Evolutionary conservation across 2,113 vertebrate species (phyloP).

Genomic region (Catharus minimus): DNA sequence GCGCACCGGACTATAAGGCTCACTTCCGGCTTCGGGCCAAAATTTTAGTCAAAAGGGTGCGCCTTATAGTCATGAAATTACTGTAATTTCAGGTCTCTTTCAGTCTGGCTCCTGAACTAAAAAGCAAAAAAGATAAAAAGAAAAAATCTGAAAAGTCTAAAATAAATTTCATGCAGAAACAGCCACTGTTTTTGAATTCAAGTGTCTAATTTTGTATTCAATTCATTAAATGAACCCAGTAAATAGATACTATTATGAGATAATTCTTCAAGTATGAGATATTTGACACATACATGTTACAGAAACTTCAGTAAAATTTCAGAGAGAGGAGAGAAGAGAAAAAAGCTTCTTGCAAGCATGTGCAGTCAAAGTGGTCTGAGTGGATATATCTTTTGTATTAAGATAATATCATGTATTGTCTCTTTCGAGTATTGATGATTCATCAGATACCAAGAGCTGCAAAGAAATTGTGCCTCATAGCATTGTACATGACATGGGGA

Average conservation of each 20-base stretch:
- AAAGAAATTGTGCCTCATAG: neutral
- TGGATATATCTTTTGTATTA: neutral
- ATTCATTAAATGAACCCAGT: neutral
- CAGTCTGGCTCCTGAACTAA: neutral
- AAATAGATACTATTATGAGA: neutral
- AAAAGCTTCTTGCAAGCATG: neutral
- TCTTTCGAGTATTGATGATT: neutral
- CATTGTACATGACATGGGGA: too few relatives aligned
- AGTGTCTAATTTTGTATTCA: neutral
- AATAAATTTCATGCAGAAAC: neutral
- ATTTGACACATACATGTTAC: accelerated
- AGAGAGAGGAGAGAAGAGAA: neutral
- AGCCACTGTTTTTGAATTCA: neutral
- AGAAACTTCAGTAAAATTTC: neutral
- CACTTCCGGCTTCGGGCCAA: too few relatives aligned
- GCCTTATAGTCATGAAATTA: too few relatives aligned
- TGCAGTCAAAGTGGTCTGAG: neutral
- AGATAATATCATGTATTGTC: neutral
- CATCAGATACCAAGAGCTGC: neutral
- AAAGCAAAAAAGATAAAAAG: neutral
- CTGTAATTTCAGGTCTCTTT: neutral
- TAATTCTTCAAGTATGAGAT: neutral
- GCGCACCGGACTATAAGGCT: too few relatives aligned
- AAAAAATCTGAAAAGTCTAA: neutral
- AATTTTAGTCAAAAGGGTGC: too few relatives aligned